phyloP scores from a whole-genome alignment of 92 coral and sea anemone genomes.

The Porites rus region DNA sequence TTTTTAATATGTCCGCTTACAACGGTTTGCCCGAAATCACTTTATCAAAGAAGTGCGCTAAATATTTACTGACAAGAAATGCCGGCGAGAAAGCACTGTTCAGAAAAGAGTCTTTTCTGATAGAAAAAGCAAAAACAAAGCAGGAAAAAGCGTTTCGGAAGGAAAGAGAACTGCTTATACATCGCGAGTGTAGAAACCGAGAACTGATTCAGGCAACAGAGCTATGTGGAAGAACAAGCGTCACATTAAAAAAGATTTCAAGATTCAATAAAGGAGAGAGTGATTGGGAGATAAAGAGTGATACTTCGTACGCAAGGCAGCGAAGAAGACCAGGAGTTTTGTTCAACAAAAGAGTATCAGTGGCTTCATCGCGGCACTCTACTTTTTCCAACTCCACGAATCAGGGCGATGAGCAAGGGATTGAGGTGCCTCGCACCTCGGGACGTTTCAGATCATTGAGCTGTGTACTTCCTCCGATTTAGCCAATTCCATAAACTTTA shows the following conservation, averaged over 20 bases:
- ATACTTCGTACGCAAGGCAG: conserved; percentile 18
- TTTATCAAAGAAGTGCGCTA: conserved; percentile 54
- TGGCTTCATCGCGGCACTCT: conserved; percentile 15
- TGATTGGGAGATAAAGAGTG: conserved; percentile 34
- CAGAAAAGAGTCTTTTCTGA: conserved; percentile 9
- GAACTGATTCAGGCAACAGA: neutral
- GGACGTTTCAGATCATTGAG: conserved; percentile 10
- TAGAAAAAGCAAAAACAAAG: conserved; percentile 36
- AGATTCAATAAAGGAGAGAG: neutral
- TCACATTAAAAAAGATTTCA: conserved; percentile 3
- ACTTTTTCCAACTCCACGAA: neutral
- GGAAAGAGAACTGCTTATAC: conserved; percentile 34
- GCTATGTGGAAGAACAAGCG: neutral
- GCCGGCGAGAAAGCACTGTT: conserved; percentile 45
- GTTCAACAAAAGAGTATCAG: neutral
- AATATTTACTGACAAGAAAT: conserved; percentile 46
- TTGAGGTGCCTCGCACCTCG: neutral
- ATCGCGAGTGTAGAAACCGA: conserved; percentile 5
- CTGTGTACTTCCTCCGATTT: conserved; percentile 32
- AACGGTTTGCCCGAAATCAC: conserved; percentile 18
- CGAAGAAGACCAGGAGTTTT: conserved; percentile 10
- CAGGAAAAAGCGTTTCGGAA: conserved; percentile 32
- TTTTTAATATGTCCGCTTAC: conserved; percentile 20
- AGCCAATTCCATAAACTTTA: neutral
- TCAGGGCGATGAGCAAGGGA: neutral